Base-by-base conservation (phyloP, 2,113 vertebrate species). In the Vimba vimba region DNA sequence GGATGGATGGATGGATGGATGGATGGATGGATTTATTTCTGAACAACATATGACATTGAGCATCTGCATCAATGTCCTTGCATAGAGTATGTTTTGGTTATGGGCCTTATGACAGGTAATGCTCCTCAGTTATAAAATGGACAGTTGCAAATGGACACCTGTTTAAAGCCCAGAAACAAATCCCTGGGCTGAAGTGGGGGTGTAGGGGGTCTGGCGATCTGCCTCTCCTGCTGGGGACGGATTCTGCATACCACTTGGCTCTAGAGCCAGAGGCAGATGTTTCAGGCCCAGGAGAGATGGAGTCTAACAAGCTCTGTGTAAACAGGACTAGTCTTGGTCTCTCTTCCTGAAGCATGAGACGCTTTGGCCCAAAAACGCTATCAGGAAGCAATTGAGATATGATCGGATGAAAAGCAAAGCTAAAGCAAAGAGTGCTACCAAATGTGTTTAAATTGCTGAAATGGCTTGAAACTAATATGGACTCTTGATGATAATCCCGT, bases 281-380 rank as follows among this genome's bases (percentile, higher is more conserved):
- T 90, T 73, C 83, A 87, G 86, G 89, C 88, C 86, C 90, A 68
- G 4, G 89, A 91, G 91, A 86, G 39, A 85, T 78, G 47, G 87
- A 85, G 90, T 45, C 89, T 91, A 90, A 90, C 90, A 92, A 90
- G 87, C 79, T 87, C 86, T 90, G 86, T 91, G 91, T 92, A 90
- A 87, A 89, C 87, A 89, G 66, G 83, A 86, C 84, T 89, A 47
- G 86, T 85, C 88, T 87, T 79, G 66, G 5, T 74, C 15, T 30
- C 33, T 91, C 89, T 89, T 90, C 92, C 89, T 92, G 90, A 91
- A 91, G 87, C 88, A 86, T 89, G 88, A 85, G 87, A 83, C 79
- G 15, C 21, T 50, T 80, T 85, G 60, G 77, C 90, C 21, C 45
- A 12, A 76, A 60, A 45, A 43, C 47, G 43, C 47, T 68, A 68